Evolutionary conservation across 2,113 vertebrate genomes (phyloP).

Genomic region (Elachura formosa): DNA sequence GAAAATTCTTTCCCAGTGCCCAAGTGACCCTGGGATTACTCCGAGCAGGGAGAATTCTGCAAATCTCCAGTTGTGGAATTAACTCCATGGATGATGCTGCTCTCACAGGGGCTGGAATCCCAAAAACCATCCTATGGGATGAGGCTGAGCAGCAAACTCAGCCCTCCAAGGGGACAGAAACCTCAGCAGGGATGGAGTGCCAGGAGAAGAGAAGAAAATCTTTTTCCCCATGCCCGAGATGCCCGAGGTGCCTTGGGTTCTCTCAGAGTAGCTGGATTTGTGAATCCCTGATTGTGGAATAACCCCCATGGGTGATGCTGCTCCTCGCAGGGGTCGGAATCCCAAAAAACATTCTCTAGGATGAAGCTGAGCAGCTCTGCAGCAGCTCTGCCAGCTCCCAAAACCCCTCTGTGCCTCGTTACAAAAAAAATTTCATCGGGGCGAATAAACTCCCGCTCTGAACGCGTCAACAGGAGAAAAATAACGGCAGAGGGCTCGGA

Average conservation of each 20-base stretch:
- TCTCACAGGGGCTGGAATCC: background rate
- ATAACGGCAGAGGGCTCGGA: conserved; percentile 62
- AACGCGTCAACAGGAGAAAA: conserved; percentile 51
- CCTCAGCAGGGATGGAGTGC: background rate
- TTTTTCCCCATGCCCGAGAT: background rate
- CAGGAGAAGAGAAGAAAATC: background rate
- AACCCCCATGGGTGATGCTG: background rate
- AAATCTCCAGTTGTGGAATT: background rate
- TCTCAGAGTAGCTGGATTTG: background rate
- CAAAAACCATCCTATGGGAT: background rate
- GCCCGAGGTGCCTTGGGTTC: too few species aligned
- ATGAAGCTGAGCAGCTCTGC: background rate
- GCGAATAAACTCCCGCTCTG: conserved; percentile 15
- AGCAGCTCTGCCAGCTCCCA: background rate
- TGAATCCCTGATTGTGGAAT: background rate
- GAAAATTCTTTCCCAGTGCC: background rate
- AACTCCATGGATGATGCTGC: background rate
- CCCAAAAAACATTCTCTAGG: background rate
- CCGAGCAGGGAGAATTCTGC: background rate
- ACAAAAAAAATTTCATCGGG: background rate
- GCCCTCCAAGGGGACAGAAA: background rate
- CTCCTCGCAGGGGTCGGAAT: background rate
- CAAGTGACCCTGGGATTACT: background rate
- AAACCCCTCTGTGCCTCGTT: background rate
- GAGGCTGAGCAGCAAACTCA: background rate